phyloP scores from a whole-genome alignment of 2,113 vertebrate genomes.

The Gopherus evgoodei region DNA sequence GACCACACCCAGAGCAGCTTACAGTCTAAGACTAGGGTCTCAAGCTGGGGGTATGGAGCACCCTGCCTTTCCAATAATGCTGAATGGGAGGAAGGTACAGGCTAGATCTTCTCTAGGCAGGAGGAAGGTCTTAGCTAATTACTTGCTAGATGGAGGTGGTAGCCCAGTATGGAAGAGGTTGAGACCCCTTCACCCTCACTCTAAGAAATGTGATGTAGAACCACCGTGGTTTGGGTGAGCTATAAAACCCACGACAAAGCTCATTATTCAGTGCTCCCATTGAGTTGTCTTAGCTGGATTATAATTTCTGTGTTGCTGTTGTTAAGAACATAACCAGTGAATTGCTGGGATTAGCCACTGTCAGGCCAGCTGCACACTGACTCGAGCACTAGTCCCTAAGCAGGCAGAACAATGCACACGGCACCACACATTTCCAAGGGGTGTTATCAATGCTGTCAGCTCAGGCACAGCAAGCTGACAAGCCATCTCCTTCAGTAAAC shows the following conservation, averaged over 20 bases:
- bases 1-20: too few relatives aligned
- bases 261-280: neutral
- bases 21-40: neutral
- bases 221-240: neutral
- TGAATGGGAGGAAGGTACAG: neutral
- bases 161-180: neutral
- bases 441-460: neutral
- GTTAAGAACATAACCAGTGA: neutral
- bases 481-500: neutral
- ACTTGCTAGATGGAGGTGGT: neutral
- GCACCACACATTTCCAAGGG: neutral
- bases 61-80: neutral
- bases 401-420: neutral
- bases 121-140: neutral
- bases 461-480: neutral
- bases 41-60: neutral
- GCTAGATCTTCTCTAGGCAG: neutral
- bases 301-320: neutral
- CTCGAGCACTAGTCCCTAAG: neutral
- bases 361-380: neutral
- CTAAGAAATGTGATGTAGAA: neutral
- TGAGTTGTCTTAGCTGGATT: neutral
- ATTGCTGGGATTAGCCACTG: neutral
- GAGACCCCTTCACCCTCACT: neutral
- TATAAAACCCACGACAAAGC: neutral